These are phyloP conservation scores for Pipistrellus kuhlii DNA, from an alignment of 2,797 vertebrate species.

Conservation along the genomic window DNA sequence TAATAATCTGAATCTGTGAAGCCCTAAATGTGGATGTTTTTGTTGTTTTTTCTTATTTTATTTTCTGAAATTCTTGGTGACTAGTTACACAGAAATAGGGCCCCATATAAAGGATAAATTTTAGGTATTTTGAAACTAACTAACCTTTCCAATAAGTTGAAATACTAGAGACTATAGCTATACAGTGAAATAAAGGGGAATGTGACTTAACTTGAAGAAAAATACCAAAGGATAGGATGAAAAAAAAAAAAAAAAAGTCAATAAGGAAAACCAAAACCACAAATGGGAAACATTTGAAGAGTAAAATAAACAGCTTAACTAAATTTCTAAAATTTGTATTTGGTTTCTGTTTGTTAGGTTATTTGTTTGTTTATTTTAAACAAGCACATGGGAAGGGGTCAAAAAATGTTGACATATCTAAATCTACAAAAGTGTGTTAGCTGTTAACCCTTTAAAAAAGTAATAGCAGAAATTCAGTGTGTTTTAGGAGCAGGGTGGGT, in stretches of 20 bases:
- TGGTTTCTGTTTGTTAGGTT: neutral
- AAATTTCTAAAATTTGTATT: neutral
- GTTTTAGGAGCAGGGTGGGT: neutral
- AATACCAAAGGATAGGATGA: neutral
- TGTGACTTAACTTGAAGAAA: neutral
- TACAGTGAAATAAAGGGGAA: neutral
- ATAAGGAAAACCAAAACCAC: neutral
- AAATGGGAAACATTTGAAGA: neutral
- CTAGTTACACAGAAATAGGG: neutral
- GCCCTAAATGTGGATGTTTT: neutral
- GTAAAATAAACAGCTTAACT: neutral
- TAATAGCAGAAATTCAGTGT: neutral
- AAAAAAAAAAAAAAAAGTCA: neutral
- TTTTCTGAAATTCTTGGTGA: slow-evolving; percentile 2
- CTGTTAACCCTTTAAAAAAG: neutral
- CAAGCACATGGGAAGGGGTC: neutral
- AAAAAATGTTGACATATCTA: neutral
- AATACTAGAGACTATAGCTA: neutral
- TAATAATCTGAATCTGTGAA: neutral
- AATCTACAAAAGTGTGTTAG: neutral
- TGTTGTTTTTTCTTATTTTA: neutral
- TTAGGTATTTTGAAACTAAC: neutral
- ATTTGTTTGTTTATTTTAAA: neutral
- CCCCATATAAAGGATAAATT: neutral
- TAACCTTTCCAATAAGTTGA: neutral